These are phyloP conservation scores for Plestiodon gilberti DNA, from an alignment of 2,113 vertebrate genomes.

Conservation along the genomic window DNA sequence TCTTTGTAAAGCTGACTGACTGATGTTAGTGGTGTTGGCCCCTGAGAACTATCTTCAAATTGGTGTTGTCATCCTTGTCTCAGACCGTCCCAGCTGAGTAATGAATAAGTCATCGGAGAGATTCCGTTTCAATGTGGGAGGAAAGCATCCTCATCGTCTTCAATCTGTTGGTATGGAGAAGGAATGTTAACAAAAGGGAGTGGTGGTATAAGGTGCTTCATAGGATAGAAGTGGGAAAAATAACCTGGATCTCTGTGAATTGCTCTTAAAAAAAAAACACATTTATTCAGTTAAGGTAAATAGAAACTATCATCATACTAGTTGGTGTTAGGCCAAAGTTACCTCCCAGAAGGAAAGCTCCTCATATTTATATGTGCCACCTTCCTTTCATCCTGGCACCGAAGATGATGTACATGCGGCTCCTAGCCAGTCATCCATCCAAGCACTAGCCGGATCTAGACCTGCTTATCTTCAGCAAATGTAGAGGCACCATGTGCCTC, in stretches of 20 bases:
- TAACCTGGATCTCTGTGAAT: conserved; percentile 11
- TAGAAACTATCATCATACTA: background rate
- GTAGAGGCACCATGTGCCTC: too few relatives aligned
- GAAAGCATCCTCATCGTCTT: conserved; percentile 52
- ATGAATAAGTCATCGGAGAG: conserved; percentile 49
- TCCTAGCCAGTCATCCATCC: too few relatives aligned
- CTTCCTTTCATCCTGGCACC: too few relatives aligned
- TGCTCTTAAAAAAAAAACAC: conserved; percentile 2
- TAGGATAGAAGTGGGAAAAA: conserved; percentile 12
- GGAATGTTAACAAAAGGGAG: conserved; percentile 28
- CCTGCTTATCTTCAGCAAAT: too few relatives aligned
- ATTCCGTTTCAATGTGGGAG: conserved; percentile 42
- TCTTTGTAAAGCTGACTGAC: conserved; percentile 19
- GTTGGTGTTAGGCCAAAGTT: conserved; percentile 29
- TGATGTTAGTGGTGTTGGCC: background rate
- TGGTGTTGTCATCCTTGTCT: background rate
- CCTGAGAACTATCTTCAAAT: background rate
- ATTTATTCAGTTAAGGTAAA: background rate
- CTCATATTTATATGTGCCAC: background rate
- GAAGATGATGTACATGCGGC: too few relatives aligned
- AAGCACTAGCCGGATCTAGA: too few relatives aligned
- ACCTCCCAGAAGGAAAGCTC: background rate
- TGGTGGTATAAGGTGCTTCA: background rate
- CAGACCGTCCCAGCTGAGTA: conserved; percentile 29
- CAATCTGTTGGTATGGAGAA: background rate